Evolutionary conservation across 2,888 invertebrate genomes (phyloP), one percentile per base, ranked within the genome.

Genomic region (Amiota communis): DNA sequence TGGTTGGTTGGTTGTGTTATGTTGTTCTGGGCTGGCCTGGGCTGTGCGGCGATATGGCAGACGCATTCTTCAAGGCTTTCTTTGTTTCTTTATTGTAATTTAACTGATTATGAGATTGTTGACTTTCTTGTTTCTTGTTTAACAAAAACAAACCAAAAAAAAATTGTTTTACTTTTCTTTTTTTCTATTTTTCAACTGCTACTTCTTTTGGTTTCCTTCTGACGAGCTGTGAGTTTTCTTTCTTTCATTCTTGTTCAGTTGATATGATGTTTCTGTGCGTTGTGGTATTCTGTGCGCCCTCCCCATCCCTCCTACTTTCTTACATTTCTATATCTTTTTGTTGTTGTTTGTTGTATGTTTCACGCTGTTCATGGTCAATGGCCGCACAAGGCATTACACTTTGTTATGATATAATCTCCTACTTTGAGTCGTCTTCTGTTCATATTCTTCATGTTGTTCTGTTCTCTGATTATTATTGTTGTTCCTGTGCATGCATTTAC

Each of bases 331-430:
- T 23, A n/a, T 63, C 17, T 72, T 76, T 75, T 73, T 23, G n/a
- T 63, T 48, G 48, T 76, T 72, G 64, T 61, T 73, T 77, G 71
- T 76, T 82, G 75, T 84, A 80, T 82, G 80, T 84, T 83, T 80
- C 73, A 70, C 76, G 78, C 78, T 76, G 80, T 85, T 85, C 87
- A 87, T 87, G 87, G 88, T 87, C 87, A 87, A 88, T 88, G 87
- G 85, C 88, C 84, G 85, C 84, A 82, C 78, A 81, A 81, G 82
- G 85, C 81, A 85, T 83, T 83, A 84, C 80, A 80, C 83, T 80
- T 77, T 81, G 78, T 80, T 84, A 83, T 87, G 86, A 86, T 87
- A 86, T 87, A 87, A 86, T 87, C 86, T 87, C 78, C 74, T 68
- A 68, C 67, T 68, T 67, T 67, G 20, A 51, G 51, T 51, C 11